Base-by-base conservation (phyloP, 1,140 invertebrate species). In the Spodoptera frugiperda region DNA sequence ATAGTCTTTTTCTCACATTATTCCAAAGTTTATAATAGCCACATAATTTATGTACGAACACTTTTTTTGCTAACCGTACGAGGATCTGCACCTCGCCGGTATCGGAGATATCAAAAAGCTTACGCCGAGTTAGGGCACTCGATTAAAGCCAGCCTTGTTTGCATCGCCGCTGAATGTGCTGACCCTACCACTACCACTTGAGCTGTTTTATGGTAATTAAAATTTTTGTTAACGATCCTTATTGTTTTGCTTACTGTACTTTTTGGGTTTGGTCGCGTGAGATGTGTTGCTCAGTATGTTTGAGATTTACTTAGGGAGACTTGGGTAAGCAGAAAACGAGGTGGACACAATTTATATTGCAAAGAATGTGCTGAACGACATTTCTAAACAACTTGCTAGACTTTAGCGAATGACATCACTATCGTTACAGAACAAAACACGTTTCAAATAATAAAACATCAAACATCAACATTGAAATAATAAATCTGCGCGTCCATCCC, bases 381-480 rank as follows among this genome's bases (percentile, higher is more conserved):
- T 9, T 39, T 25, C 25, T 25, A 25, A 25, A 25, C 3, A 25
- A 30, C 25, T 30, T 2, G 25, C 5, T 2, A 39, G 9, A 4
- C 6, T 39, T 39, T 39, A 10, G 33, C 9, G 21, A 71, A 44
- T 44, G 21, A 67, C 61, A 71, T 59, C 59, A 76, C 59, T 46
- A 25, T 39, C 17, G 10, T 10, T 39, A 11, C 3, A 48, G 14
- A 67, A 49, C 63, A 67, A 67, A 67, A 67, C 63, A 67, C 48
- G 21, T 61, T 46, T 59, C 25, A 72, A 61, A 73, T 61, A 30
- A 84, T 83, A 84, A 81, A 85, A 83, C 81, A 85, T 82, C 78
- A 54, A 81, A 77, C 84, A 81, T 91, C 86, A 91, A 88, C 88
- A 87, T 88, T 82, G 84, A 85, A 88, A 86, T 86, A 86, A 90